Percentiles rank a stretch among this genome's conserved stretches.
Evolutionary conservation across 2,797 vertebrate species (phyloP).

Genomic region (Protosalanx chinensis): DNA sequence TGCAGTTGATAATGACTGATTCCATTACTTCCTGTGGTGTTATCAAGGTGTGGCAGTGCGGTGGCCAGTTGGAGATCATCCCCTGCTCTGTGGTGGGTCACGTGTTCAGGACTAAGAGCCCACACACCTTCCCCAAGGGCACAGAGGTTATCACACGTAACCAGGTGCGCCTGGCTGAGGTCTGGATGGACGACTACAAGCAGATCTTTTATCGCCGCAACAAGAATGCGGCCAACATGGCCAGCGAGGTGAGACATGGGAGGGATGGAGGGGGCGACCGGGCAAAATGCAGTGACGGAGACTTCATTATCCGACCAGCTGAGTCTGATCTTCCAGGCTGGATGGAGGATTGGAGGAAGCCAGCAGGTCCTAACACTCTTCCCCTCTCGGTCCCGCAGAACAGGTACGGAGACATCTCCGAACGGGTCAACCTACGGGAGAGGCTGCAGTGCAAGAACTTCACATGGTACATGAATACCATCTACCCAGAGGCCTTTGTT

Average conservation of each 20-base stretch:
- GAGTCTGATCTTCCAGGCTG: no score
- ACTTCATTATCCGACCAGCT: no score
- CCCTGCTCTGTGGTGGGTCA: constrained; percentile 97
- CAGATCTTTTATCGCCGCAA: constrained; percentile 88
- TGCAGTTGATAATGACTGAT: no score
- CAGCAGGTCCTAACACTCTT: not conserved
- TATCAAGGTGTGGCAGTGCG: constrained; percentile 92
- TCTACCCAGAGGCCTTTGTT: constrained; percentile 93
- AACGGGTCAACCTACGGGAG: constrained; percentile 83
- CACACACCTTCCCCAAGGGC: constrained; percentile 94
- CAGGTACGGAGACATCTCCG: constrained; percentile 87
- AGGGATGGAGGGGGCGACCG: no score
- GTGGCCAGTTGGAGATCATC: constrained; percentile 92
- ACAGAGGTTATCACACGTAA: constrained; percentile 90
- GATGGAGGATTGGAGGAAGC: no score
- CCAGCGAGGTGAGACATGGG: constrained; percentile 74
- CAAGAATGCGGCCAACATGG: constrained; percentile 81
- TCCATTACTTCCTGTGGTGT: no score
- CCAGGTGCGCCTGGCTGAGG: constrained; percentile 92
- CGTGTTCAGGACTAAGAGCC: constrained; percentile 94
- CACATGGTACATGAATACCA: constrained; percentile 90
- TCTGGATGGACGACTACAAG: constrained; percentile 95
- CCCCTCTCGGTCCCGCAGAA: constrained; percentile 63
- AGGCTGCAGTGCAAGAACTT: constrained; percentile 93
- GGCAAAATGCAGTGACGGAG: no score